Evolutionary conservation across 2,797 vertebrate genomes (phyloP).

Genomic region (Ctenosaura bakeri): DNA sequence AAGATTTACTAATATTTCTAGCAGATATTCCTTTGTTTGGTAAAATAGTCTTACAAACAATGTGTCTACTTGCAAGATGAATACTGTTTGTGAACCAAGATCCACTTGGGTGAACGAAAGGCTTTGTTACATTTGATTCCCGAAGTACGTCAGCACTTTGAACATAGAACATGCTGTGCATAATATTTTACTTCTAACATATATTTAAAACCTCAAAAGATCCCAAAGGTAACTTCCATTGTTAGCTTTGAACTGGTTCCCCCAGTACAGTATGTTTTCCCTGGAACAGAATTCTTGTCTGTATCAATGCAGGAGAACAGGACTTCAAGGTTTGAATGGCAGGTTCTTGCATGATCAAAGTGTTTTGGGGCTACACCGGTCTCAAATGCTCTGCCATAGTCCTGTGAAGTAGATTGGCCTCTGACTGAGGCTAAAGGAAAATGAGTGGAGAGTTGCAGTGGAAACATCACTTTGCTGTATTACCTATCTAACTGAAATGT

Average conservation of each 20-base stretch:
- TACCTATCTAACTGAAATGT: slow-evolving; percentile 65
- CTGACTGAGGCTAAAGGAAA: slow-evolving; percentile 13
- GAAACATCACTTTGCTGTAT: slow-evolving; percentile 40
- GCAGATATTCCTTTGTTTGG: neutral
- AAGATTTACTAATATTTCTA: neutral
- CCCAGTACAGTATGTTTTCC: neutral
- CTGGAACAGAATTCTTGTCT: neutral
- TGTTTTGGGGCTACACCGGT: neutral
- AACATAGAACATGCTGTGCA: neutral
- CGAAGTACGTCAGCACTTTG: neutral
- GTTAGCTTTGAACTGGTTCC: neutral
- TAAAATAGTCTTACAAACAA: neutral
- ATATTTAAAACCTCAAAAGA: neutral
- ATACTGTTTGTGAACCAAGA: neutral
- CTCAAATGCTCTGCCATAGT: neutral
- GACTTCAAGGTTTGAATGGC: neutral
- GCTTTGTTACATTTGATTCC: neutral
- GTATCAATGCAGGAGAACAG: neutral
- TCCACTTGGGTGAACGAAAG: neutral
- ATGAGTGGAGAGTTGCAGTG: slow-evolving; percentile 13
- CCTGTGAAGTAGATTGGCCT: neutral
- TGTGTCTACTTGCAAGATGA: neutral
- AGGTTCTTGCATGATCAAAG: neutral
- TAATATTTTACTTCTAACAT: neutral
- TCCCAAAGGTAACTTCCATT: neutral